These are phyloP conservation scores for Aphelinus certus DNA, from an alignment of 1,140 invertebrate genomes.

Conservation along the genomic window DNA sequence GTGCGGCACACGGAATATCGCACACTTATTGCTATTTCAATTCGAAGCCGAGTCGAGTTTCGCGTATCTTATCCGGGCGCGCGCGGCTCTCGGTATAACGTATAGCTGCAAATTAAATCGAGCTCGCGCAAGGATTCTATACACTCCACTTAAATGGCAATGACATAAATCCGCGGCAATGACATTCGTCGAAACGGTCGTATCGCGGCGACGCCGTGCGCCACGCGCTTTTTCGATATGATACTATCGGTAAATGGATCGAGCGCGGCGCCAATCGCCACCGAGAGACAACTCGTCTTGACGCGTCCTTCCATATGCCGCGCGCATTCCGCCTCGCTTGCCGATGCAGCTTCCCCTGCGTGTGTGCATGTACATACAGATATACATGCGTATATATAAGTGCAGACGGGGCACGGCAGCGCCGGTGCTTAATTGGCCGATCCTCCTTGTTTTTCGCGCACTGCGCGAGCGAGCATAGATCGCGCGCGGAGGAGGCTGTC, in stretches of 20 bases:
- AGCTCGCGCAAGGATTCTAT: too few species aligned
- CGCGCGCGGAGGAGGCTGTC: neutral
- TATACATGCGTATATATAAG: constrained; percentile 10
- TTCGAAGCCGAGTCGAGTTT: too few species aligned
- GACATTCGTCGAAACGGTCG: too few species aligned
- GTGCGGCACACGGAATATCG: too few species aligned
- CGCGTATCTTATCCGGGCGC: too few species aligned
- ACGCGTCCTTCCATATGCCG: neutral
- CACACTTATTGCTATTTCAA: too few species aligned
- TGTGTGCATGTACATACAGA: neutral
- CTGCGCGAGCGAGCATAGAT: neutral
- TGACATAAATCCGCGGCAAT: too few species aligned
- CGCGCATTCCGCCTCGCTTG: neutral
- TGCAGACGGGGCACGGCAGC: neutral
- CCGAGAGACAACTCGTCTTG: constrained; percentile 15
- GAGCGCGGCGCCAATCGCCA: constrained; percentile 9
- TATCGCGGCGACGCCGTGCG: too few species aligned
- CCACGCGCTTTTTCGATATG: constrained; percentile 12
- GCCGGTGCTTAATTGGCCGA: constrained; percentile 30
- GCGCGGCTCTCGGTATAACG: too few species aligned
- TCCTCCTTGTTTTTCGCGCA: constrained; percentile 5
- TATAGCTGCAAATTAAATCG: too few species aligned
- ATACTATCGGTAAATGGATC: constrained; percentile 27
- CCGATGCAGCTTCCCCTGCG: neutral
- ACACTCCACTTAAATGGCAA: too few species aligned